Conservation (phyloP, 2,113 vertebrate genomes). For the Clinocottus analis region DNA sequence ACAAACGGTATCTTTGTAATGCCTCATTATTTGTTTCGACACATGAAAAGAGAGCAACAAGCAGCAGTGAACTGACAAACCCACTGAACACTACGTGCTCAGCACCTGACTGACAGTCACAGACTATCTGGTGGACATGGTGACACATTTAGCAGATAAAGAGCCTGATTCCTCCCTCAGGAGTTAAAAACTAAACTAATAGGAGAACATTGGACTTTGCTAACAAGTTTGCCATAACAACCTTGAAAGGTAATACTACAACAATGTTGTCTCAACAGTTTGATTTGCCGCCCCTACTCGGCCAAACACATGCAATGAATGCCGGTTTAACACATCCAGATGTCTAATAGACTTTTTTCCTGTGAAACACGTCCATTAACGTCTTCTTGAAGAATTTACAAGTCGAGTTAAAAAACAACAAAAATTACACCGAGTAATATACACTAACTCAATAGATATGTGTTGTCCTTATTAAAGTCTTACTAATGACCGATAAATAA, state of each 20-base stretch:
- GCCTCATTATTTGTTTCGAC: too few species aligned
- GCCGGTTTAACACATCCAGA: neutral
- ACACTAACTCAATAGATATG: neutral
- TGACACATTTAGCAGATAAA: neutral
- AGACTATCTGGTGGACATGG: neutral
- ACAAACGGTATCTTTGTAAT: too few species aligned
- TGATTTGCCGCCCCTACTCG: neutral
- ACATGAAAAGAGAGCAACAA: neutral
- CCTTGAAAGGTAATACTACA: neutral
- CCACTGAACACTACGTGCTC: neutral
- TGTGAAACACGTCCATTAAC: neutral
- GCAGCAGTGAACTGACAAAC: neutral
- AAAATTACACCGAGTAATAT: neutral
- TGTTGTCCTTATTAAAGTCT: neutral
- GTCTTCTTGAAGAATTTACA: neutral
- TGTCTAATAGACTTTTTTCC: neutral
- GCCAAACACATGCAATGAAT: neutral
- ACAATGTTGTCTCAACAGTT: neutral
- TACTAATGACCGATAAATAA: neutral
- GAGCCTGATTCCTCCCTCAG: neutral
- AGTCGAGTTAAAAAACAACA: neutral
- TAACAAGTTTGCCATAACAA: neutral
- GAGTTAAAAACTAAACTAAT: neutral
- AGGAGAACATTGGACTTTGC: neutral
- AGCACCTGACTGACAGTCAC: neutral